Evolutionary conservation across 2,888 invertebrate genomes (phyloP).

Genomic region (Polietes domitor): DNA sequence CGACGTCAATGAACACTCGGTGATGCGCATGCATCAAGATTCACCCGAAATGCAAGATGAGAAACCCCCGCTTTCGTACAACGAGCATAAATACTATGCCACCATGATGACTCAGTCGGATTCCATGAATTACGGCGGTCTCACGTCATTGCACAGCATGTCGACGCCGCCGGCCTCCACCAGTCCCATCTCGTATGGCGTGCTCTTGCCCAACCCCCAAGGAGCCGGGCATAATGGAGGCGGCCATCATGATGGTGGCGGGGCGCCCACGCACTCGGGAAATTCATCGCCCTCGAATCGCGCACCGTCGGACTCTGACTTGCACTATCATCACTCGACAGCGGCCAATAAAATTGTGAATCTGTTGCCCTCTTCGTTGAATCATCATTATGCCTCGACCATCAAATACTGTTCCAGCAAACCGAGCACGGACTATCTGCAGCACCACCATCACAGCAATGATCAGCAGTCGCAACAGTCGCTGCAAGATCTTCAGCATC

Average conservation of each 20-base stretch:
- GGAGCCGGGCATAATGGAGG: slow-evolving; percentile 20
- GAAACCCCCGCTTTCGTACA: slow-evolving; percentile 77
- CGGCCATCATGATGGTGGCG: background rate
- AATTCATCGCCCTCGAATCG: slow-evolving; percentile 73
- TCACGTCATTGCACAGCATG: slow-evolving; percentile 69
- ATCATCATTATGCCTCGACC: slow-evolving; percentile 79
- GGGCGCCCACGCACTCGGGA: slow-evolving; percentile 69
- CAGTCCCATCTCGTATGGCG: slow-evolving; percentile 74
- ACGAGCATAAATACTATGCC: slow-evolving; percentile 78
- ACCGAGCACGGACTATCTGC: slow-evolving; percentile 73
- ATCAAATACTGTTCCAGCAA: slow-evolving; percentile 80
- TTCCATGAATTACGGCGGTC: slow-evolving; percentile 58
- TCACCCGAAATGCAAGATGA: slow-evolving; percentile 77
- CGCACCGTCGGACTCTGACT: slow-evolving; percentile 73
- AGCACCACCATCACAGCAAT: slow-evolving; percentile 33
- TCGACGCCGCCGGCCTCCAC: slow-evolving; percentile 75
- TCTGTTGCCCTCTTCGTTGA: slow-evolving; percentile 69
- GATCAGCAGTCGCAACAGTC: slow-evolving; percentile 49
- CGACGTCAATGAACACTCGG: slow-evolving; percentile 53
- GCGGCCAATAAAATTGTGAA: slow-evolving; percentile 53
- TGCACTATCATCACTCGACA: slow-evolving; percentile 68
- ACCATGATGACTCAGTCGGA: slow-evolving; percentile 68
- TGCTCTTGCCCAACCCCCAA: slow-evolving; percentile 69
- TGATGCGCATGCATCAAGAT: slow-evolving; percentile 73
- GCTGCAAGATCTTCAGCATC: too few species aligned